A percentile compares a stretch with the other conserved stretches of the same genome.
Evolutionary conservation across 2,888 invertebrate species (phyloP).

Genomic region (Clusia tigrina): DNA sequence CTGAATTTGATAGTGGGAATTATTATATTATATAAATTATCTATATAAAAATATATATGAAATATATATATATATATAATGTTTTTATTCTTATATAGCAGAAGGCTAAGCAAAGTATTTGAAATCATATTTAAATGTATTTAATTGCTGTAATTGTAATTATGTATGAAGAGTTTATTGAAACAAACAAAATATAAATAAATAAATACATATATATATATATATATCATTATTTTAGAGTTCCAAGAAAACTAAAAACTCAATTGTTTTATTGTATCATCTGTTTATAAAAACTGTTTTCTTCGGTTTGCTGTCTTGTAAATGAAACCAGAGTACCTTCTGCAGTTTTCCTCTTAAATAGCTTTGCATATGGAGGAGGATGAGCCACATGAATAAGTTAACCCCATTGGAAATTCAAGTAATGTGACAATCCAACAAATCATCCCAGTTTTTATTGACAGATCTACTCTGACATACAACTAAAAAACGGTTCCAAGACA

Average conservation of each 20-base stretch:
- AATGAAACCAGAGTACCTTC: no score
- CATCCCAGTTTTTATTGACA: no score
- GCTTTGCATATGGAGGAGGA: no score
- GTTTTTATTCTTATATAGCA: slow-evolving; percentile 27
- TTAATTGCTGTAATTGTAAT: slow-evolving; percentile 18
- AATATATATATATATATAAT: slow-evolving; percentile 26
- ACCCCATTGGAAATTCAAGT: no score
- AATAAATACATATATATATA: no score
- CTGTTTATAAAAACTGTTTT: no score
- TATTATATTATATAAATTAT: slow-evolving; percentile 30
- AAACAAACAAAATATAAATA: slow-evolving; percentile 13
- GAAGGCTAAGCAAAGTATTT: slow-evolving; percentile 3
- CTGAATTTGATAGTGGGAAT: slow-evolving; percentile 37
- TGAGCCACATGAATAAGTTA: no score
- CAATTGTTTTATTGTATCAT: not conserved
- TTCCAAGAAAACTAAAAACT: slow-evolving; percentile 22
- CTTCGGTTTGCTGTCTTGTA: no score
- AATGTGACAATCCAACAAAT: no score
- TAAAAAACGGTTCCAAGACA: no score
- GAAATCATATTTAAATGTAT: slow-evolving; percentile 12
- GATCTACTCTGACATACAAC: no score
- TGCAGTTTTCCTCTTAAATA: no score
- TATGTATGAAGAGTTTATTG: slow-evolving; percentile 18
- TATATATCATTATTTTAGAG: slow-evolving; percentile 27
- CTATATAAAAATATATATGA: slow-evolving; percentile 26